These are phyloP conservation scores for Vespertilio murinus DNA, from an alignment of 2,797 vertebrate species.

Conservation along the genomic window DNA sequence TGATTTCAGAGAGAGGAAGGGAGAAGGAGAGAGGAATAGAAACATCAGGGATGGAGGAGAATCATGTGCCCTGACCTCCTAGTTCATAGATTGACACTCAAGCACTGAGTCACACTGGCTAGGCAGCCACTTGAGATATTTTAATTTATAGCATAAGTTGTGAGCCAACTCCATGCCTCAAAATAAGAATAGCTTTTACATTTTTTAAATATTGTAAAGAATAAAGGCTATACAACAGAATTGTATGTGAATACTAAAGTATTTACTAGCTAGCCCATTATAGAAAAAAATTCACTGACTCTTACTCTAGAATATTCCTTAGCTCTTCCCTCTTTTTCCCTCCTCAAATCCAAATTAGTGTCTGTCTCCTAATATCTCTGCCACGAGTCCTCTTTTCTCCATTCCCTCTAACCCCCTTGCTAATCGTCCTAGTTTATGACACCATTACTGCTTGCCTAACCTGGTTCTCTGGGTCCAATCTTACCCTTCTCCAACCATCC, in stretches of 20 bases:
- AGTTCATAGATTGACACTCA: too few relatives aligned
- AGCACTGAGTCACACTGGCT: too few relatives aligned
- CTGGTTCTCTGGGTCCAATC: background rate
- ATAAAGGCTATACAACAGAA: background rate
- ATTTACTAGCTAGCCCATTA: background rate
- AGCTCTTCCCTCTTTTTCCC: background rate
- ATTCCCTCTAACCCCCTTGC: background rate
- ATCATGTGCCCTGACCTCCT: too few relatives aligned
- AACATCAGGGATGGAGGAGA: too few relatives aligned
- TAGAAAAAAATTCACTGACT: background rate
- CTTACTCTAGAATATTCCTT: background rate
- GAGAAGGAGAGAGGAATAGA: too few relatives aligned
- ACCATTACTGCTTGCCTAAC: background rate
- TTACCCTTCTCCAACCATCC: background rate
- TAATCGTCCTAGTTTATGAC: background rate
- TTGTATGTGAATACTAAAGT: background rate
- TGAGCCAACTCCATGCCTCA: background rate
- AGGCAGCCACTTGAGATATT: background rate
- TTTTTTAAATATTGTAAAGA: background rate
- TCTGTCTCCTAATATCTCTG: background rate
- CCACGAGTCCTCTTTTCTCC: background rate
- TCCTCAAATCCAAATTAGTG: background rate
- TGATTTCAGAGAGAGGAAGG: too few relatives aligned
- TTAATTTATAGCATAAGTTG: background rate
- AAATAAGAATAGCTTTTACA: constrained; percentile 8